These are phyloP conservation scores for Centropristis striata DNA, from an alignment of 2,113 vertebrate genomes.

Conservation along the genomic window DNA sequence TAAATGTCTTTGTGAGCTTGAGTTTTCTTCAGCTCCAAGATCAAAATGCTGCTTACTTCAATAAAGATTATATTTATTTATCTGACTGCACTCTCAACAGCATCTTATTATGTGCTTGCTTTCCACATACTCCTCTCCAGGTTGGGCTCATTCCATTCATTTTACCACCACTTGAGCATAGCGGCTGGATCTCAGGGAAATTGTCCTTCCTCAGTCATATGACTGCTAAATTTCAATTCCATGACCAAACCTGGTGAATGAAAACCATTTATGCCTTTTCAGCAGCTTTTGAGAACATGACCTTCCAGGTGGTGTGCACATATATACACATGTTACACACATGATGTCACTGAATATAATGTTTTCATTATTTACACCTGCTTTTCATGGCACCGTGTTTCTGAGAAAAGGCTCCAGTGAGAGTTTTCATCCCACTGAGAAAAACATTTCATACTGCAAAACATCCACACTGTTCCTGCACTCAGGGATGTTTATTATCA, in stretches of 20 bases:
- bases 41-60: neutral
- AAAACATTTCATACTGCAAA: conserved; percentile 4
- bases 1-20: conserved; percentile 1
- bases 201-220: neutral
- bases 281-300: no score
- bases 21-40: neutral
- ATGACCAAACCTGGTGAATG: neutral
- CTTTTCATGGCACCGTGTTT: neutral
- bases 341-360: neutral
- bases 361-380: neutral
- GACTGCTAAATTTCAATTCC: neutral
- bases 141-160: neutral
- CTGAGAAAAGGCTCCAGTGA: neutral
- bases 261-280: neutral
- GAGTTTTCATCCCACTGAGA: neutral
- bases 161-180: neutral
- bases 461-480: neutral
- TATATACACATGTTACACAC: neutral
- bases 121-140: neutral
- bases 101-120: neutral
- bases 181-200: neutral
- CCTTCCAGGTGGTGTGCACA: neutral
- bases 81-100: neutral
- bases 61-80: neutral
- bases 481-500: no score